phyloP scores from a whole-genome alignment of 1,140 invertebrate species.

The Potamilus streckersoni region DNA sequence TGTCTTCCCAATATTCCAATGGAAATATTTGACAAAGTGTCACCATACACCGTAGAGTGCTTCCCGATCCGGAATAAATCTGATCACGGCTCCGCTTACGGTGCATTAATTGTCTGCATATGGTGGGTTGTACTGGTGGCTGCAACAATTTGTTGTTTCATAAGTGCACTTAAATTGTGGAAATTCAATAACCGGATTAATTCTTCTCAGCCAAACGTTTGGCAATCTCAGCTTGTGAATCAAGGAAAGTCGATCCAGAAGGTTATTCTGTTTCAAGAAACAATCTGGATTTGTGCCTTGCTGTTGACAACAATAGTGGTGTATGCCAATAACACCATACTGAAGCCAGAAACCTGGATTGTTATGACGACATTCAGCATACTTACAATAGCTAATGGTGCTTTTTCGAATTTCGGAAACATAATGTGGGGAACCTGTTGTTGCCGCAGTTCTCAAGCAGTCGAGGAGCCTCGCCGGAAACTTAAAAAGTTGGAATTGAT shows the following conservation, averaged over 20 bases:
- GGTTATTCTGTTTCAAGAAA: slow-evolving; percentile 32
- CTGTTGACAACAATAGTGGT: slow-evolving; percentile 37
- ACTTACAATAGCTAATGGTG: slow-evolving; percentile 25
- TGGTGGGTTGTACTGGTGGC: slow-evolving; percentile 33
- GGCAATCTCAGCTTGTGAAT: slow-evolving; percentile 43
- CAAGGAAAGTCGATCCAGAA: slow-evolving; percentile 32
- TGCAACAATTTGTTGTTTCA: slow-evolving; percentile 26
- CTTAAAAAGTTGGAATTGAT: slow-evolving; percentile 50
- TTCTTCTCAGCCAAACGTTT: slow-evolving; percentile 47
- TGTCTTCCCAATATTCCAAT: slow-evolving; percentile 32
- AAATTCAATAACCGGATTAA: slow-evolving; percentile 42
- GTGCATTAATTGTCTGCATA: slow-evolving; percentile 39
- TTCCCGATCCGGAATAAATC: slow-evolving; percentile 44
- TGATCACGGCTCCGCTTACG: slow-evolving; percentile 36
- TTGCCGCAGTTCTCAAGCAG: slow-evolving; percentile 27
- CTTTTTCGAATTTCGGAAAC: slow-evolving; percentile 28
- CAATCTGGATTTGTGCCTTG: slow-evolving; percentile 9
- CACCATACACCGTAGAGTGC: slow-evolving; percentile 33
- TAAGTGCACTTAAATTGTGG: slow-evolving; percentile 39
- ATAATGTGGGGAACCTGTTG: slow-evolving; percentile 41
- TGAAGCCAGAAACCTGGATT: slow-evolving; percentile 38
- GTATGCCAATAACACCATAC: slow-evolving; percentile 26
- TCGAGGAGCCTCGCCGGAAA: slow-evolving; percentile 46
- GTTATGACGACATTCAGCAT: slow-evolving; percentile 30
- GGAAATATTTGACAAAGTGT: slow-evolving; percentile 34